Conservation (phyloP, 2,888 invertebrate genomes). For the Aethes cnicana region DNA sequence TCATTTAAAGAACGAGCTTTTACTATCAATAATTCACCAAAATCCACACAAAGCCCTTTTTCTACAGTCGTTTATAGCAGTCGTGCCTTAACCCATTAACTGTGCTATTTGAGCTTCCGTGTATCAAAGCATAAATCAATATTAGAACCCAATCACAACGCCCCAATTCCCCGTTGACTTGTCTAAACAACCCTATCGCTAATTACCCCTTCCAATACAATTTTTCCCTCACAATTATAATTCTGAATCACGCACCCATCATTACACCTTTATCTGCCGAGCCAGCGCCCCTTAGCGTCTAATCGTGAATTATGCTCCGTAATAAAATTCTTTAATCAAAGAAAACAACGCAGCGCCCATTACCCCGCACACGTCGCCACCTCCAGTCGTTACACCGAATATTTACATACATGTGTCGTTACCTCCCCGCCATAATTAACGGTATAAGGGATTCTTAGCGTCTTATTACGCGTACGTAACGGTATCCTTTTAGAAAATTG, state of each 20-base stretch:
- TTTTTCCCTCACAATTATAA: constrained; percentile 72
- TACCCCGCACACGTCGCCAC: constrained; percentile 79
- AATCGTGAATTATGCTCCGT: constrained; percentile 81
- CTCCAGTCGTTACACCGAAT: constrained; percentile 76
- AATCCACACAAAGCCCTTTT: no score
- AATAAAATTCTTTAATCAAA: constrained; percentile 83
- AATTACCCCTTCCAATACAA: constrained; percentile 32
- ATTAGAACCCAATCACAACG: background rate
- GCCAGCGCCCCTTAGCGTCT: constrained; percentile 74
- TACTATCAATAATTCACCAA: no score
- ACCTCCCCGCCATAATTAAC: constrained; percentile 78
- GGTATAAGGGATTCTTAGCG: constrained; percentile 82
- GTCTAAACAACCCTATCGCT: constrained; percentile 8
- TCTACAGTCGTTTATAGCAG: no score
- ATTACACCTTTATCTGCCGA: constrained; percentile 76
- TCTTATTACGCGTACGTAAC: constrained; percentile 81
- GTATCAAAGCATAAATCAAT: background rate
- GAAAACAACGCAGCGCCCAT: constrained; percentile 79
- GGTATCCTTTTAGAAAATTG: constrained; percentile 82
- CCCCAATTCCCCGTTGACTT: constrained; percentile 3
- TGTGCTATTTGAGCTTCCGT: no score
- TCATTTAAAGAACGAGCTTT: no score
- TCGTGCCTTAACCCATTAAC: no score
- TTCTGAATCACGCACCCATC: constrained; percentile 78
- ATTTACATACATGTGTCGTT: constrained; percentile 83